phyloP scores from a whole-genome alignment of 2,113 vertebrate species.

The Oreochromis spilurus region DNA sequence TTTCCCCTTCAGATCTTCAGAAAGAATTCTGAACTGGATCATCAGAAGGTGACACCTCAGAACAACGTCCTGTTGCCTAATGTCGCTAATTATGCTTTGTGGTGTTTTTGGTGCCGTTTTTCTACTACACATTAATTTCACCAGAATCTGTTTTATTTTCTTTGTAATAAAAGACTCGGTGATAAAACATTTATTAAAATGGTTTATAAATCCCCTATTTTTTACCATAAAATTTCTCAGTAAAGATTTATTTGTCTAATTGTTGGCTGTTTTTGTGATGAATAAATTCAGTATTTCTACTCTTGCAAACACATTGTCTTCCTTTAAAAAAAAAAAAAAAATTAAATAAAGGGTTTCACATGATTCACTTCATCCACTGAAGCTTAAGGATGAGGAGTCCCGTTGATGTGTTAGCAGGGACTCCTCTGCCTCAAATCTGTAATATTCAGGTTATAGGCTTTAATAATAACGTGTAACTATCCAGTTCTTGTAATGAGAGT shows the following conservation, averaged over 20 bases:
- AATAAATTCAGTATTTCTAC: constrained; percentile 24
- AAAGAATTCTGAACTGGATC: constrained; percentile 80
- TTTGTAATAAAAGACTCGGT: not conserved
- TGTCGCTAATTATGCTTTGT: not conserved
- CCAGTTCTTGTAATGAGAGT: not conserved
- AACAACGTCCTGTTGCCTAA: not conserved
- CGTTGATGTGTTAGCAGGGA: not conserved
- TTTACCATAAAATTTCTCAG: not conserved
- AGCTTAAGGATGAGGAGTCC: not conserved
- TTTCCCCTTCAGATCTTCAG: constrained; percentile 75
- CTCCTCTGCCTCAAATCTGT: not conserved
- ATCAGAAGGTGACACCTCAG: not conserved
- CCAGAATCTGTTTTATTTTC: not conserved
- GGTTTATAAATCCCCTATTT: not conserved
- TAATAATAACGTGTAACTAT: not conserved
- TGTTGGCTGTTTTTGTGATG: not conserved
- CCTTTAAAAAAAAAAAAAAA: not conserved
- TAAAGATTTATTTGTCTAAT: not conserved
- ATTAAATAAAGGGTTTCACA: not conserved
- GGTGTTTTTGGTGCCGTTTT: not conserved
- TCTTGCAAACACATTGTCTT: not conserved
- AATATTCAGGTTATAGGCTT: not conserved
- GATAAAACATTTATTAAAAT: not conserved
- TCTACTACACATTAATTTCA: not conserved
- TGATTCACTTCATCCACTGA: not conserved